Evolutionary conservation across 2,797 vertebrate genomes (phyloP).

Genomic region (Myotis findleyi): DNA sequence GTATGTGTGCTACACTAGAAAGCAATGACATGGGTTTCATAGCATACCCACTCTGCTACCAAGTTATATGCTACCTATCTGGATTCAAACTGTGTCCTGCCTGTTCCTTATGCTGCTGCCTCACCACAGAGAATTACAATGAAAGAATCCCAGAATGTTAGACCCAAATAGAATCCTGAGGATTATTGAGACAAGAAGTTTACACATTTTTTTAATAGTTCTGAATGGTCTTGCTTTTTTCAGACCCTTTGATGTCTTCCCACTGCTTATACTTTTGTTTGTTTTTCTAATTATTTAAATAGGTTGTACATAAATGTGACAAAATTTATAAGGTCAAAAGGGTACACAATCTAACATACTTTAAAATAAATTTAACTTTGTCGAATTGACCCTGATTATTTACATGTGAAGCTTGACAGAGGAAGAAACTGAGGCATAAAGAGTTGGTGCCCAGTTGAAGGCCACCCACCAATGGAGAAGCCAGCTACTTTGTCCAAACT

Average conservation of each 20-base stretch:
- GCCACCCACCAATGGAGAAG: neutral
- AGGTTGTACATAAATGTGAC: neutral
- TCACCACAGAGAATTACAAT: neutral
- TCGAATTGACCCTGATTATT: neutral
- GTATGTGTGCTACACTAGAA: neutral
- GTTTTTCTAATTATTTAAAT: slow-evolving; percentile 39
- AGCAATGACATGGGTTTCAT: neutral
- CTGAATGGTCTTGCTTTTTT: neutral
- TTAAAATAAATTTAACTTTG: slow-evolving; percentile 10
- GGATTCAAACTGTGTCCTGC: neutral
- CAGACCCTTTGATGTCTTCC: neutral
- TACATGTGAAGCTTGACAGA: slow-evolving; percentile 17
- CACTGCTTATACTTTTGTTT: neutral
- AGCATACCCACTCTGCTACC: neutral
- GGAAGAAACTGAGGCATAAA: neutral
- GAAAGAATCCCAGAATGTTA: neutral
- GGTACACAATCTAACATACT: neutral
- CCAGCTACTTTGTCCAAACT: neutral
- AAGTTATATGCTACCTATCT: neutral
- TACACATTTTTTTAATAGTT: slow-evolving; percentile 42
- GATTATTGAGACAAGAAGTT: slow-evolving; percentile 8
- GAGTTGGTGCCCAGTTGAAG: neutral
- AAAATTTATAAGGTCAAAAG: slow-evolving; percentile 1
- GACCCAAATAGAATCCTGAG: neutral
- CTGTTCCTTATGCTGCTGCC: neutral